These are phyloP conservation scores for Chydorus sphaericus DNA, from an alignment of 2,888 invertebrate genomes.

Conservation along the genomic window DNA sequence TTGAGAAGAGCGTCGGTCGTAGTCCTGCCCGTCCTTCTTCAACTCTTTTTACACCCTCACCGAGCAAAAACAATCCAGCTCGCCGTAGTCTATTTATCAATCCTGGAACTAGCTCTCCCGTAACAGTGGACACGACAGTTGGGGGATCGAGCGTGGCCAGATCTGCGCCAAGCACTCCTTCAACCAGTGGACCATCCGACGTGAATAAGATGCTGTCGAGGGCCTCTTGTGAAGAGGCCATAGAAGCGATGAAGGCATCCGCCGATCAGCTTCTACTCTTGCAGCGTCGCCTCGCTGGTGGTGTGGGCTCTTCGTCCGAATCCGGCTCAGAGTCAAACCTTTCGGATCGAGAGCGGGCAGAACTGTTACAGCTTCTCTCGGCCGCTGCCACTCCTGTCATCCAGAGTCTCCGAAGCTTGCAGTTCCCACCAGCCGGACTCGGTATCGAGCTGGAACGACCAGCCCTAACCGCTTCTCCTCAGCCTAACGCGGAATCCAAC, in stretches of 20 bases:
- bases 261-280: constrained; percentile 13
- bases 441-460: neutral
- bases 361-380: constrained; percentile 15
- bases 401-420: constrained; percentile 8
- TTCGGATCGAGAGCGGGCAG: constrained; percentile 12
- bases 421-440: neutral
- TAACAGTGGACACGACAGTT: neutral
- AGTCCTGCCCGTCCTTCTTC: neutral
- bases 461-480: neutral
- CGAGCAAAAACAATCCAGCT: neutral
- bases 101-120: neutral
- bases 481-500: constrained; percentile 12
- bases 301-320: constrained; percentile 14
- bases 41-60: neutral
- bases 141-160: neutral
- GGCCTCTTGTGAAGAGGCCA: constrained; percentile 14
- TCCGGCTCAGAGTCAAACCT: constrained; percentile 10
- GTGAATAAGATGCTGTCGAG: constrained; percentile 7
- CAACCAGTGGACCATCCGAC: neutral
- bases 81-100: constrained; percentile 3
- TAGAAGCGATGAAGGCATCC: constrained; percentile 7
- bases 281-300: constrained; percentile 12
- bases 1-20: constrained; percentile 34
- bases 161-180: neutral
- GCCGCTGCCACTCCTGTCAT: constrained; percentile 8